A percentile compares a stretch with the other conserved stretches of the same genome.
These are phyloP conservation scores for Antennarius striatus DNA, from an alignment of 2,113 vertebrate genomes.

Conservation along the genomic window DNA sequence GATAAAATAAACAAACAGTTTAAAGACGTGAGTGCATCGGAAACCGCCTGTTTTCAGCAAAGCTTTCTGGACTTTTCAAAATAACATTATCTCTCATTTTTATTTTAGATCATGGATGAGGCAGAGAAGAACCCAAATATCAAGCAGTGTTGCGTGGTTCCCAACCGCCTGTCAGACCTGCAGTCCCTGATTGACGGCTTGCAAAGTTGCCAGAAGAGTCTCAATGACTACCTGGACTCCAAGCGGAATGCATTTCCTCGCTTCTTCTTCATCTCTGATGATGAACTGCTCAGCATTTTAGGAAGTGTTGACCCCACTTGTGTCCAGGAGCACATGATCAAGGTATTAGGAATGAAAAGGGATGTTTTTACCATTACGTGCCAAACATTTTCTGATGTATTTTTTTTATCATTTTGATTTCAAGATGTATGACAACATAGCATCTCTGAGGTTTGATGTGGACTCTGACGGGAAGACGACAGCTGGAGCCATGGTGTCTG, in stretches of 20 bases:
- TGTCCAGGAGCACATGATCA: slow-evolving; percentile 98
- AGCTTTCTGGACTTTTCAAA: not conserved
- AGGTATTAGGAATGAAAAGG: slow-evolving; percentile 74
- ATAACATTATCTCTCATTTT: slow-evolving; percentile 1
- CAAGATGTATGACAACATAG: slow-evolving; percentile 97
- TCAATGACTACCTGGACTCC: slow-evolving; percentile 93
- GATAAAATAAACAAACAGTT: slow-evolving; percentile 87
- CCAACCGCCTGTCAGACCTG: slow-evolving; percentile 86
- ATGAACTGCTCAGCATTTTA: slow-evolving; percentile 95
- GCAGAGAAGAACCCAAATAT: slow-evolving; percentile 84
- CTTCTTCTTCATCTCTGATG: slow-evolving; percentile 98
- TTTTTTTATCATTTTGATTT: slow-evolving; percentile 1
- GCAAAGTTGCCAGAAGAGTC: slow-evolving; percentile 94
- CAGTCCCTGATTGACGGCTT: slow-evolving; percentile 84
- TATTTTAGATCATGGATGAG: slow-evolving; percentile 89
- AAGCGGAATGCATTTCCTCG: slow-evolving; percentile 94
- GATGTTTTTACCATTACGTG: not conserved
- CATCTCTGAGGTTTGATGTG: slow-evolving; percentile 83
- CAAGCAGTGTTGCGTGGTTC: slow-evolving; percentile 86
- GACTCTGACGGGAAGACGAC: slow-evolving; percentile 78
- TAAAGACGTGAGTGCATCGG: slow-evolving; percentile 82
- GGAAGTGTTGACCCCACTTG: slow-evolving; percentile 89
- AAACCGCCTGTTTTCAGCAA: not conserved
- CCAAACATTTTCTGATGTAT: not conserved
- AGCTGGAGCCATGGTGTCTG: slow-evolving; percentile 90